Percentiles rank a stretch among this genome's conserved stretches.
These are phyloP conservation scores for Orthosia gracilis DNA, from an alignment of 2,888 invertebrate species.

Conservation along the genomic window DNA sequence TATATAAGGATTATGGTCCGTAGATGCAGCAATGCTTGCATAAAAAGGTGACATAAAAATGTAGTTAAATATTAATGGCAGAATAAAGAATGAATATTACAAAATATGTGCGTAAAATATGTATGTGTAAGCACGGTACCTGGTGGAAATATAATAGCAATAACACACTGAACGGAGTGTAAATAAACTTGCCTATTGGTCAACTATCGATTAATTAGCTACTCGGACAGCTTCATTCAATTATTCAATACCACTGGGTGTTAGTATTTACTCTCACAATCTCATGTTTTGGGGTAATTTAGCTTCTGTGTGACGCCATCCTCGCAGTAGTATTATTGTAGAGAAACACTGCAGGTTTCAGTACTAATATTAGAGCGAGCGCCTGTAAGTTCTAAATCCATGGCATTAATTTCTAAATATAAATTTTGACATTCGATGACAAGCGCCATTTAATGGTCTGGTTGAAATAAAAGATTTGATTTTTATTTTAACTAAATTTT, in stretches of 20 bases:
- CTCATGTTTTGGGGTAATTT: neutral
- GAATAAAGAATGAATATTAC: neutral
- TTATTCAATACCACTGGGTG: neutral
- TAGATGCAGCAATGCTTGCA: conserved; percentile 17
- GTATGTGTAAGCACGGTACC: neutral
- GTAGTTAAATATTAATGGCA: neutral
- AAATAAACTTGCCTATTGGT: neutral
- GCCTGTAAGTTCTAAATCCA: neutral
- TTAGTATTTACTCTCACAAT: neutral
- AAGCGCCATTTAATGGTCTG: too few species aligned
- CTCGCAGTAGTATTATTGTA: neutral
- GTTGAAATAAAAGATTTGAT: neutral
- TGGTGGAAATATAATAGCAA: conserved; percentile 29
- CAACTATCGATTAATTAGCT: neutral
- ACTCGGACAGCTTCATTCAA: neutral
- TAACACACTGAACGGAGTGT: neutral
- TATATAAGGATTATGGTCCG: neutral
- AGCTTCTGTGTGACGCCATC: too few species aligned
- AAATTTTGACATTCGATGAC: too few species aligned
- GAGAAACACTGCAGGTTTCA: neutral
- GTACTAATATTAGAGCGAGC: neutral
- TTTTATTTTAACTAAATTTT: neutral
- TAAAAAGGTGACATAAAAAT: conserved; percentile 13
- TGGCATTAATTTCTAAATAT: too few species aligned
- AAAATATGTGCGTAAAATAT: neutral